Conservation (phyloP, 37 sponge, comb jelly and placozoan species). For the Tethya wilhelma region DNA sequence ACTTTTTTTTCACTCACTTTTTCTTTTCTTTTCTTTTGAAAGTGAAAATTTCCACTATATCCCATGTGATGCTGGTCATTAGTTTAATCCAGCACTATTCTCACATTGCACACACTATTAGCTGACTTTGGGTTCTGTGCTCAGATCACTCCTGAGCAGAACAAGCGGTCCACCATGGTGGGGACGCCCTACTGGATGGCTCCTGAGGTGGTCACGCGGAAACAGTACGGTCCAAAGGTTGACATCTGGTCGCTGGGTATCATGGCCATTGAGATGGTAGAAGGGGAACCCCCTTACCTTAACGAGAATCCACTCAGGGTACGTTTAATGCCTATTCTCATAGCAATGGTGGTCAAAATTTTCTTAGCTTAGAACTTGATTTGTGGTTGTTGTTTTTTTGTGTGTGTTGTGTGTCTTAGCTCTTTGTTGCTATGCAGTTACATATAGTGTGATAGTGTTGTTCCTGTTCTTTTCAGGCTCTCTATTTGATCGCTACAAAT, state of each 20-base stretch:
- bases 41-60: not conserved
- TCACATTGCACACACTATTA: slow-evolving; percentile 15
- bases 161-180: slow-evolving; percentile 98
- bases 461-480: slow-evolving; percentile 65
- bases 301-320: slow-evolving; percentile 99
- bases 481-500: slow-evolving; percentile 98
- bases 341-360: too few relatives aligned
- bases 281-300: slow-evolving; percentile 99
- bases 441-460: not conserved
- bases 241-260: slow-evolving; percentile 99
- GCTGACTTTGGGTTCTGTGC: slow-evolving; percentile 99
- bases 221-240: slow-evolving; percentile 99
- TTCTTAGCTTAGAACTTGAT: too few relatives aligned
- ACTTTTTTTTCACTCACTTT: not conserved
- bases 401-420: not conserved
- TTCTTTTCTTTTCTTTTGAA: too few relatives aligned
- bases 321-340: slow-evolving; percentile 1
- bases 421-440: not conserved
- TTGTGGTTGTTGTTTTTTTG: slow-evolving; percentile 11
- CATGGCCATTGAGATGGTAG: slow-evolving; percentile 99
- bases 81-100: not conserved
- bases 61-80: not conserved
- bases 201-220: slow-evolving; percentile 98
- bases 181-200: slow-evolving; percentile 99
- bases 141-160: slow-evolving; percentile 99